Evolutionary conservation across 2,888 invertebrate genomes (phyloP).

Genomic region (Troides aeacus): DNA sequence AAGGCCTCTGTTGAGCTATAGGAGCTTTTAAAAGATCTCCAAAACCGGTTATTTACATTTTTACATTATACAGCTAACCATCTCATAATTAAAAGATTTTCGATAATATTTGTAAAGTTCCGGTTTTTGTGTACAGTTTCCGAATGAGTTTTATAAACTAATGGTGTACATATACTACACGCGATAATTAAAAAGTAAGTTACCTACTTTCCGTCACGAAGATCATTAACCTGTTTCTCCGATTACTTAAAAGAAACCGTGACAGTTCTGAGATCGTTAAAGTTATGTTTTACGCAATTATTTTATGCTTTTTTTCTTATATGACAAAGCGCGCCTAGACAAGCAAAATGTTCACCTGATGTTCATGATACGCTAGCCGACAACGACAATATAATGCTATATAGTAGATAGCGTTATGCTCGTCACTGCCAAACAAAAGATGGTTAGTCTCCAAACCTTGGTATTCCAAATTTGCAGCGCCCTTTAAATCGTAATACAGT

Average conservation of each 20-base stretch:
- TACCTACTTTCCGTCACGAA: constrained; percentile 14
- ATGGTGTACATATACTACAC: background rate
- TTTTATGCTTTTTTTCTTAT: background rate
- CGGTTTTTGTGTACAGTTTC: background rate
- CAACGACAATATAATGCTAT: too few relatives aligned
- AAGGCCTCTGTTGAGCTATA: too few relatives aligned
- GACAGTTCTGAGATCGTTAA: constrained; percentile 5
- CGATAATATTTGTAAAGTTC: background rate
- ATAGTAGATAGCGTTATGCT: too few relatives aligned
- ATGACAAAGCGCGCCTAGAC: background rate
- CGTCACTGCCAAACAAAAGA: too few relatives aligned
- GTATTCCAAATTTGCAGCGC: too few relatives aligned
- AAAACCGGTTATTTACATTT: too few relatives aligned
- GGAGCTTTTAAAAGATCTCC: too few relatives aligned
- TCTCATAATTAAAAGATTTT: background rate
- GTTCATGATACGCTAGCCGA: too few relatives aligned
- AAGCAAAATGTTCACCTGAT: too few relatives aligned
- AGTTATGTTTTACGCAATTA: constrained; percentile 16
- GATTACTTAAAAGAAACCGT: constrained; percentile 17
- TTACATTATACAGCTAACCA: too few relatives aligned
- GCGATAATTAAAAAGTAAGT: constrained; percentile 2
- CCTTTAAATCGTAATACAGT: too few relatives aligned
- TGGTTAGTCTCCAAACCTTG: too few relatives aligned
- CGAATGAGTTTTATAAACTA: background rate
- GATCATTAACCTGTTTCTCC: constrained; percentile 19